A percentile compares a stretch with the other conserved stretches of the same genome.
Evolutionary conservation across 2,113 vertebrate genomes (phyloP).

Genomic region (Entomyzon cyanotis): DNA sequence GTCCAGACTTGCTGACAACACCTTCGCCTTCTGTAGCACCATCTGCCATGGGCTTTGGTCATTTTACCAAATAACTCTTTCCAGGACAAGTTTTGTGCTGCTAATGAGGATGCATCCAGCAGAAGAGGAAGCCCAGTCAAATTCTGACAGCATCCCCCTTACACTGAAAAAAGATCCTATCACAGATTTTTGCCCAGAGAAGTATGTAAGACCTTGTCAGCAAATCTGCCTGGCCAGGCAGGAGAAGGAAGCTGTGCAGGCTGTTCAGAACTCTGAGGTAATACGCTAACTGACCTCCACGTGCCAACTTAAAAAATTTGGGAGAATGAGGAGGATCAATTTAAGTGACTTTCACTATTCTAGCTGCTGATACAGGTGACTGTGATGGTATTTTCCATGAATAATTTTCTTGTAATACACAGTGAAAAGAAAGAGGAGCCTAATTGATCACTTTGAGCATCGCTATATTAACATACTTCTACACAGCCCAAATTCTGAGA

Average conservation of each 20-base stretch:
- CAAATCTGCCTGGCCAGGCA: not conserved
- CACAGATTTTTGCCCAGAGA: not conserved
- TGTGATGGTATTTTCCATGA: not conserved
- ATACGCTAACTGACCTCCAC: not conserved
- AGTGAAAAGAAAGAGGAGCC: not conserved
- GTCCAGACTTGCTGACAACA: not conserved
- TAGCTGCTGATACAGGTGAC: not conserved
- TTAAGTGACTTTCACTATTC: not conserved
- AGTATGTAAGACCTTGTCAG: not conserved
- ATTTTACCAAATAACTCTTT: not conserved
- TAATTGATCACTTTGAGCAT: not conserved
- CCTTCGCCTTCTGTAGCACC: slow-evolving; percentile 5
- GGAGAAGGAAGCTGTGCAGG: not conserved
- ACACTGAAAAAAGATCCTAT: not conserved
- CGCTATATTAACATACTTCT: rapidly evolving
- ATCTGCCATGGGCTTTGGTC: not conserved
- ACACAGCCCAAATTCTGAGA: not conserved
- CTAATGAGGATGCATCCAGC: not conserved
- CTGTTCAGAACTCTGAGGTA: not conserved
- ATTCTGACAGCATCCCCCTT: not conserved
- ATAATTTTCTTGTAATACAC: not conserved
- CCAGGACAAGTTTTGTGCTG: not conserved
- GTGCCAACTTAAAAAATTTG: not conserved
- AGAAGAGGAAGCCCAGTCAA: not conserved
- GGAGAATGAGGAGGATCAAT: not conserved